Base-by-base conservation (phyloP, 2,888 invertebrate genomes). In the Dasypolia templi region DNA sequence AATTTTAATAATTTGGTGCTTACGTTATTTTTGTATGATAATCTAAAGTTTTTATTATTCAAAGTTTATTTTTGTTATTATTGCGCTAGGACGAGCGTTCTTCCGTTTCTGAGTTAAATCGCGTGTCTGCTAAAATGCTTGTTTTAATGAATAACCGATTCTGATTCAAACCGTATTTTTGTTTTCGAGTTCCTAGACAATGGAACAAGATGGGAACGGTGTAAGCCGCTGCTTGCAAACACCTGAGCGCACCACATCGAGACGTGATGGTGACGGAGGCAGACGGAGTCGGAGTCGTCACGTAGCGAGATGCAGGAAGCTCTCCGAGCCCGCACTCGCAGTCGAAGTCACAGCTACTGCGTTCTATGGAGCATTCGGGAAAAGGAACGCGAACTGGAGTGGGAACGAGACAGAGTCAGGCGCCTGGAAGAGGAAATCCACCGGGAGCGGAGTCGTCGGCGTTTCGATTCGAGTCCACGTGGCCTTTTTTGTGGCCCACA, bases 391-490 rank as follows among this genome's bases (percentile, higher is more conserved):
- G n/a, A 56, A 19, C 26, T 56, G 56, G 56, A 56, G 39, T 22
- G 19, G 5, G 56, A 67, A 42, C 56, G 55, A 42, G 66, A 56
- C 26, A 39, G 56, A 39, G 56, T 44, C 29, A 39, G 56, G 42
- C 44, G 14, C 42, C 56, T 67, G 56, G 55, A 67, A 44, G 19
- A 42, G 22, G 66, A 56, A 29, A 39, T 56, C 26, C 39, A 53
- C 65, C 35, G 53, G n/a, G 53, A 65, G 65, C 64, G 64, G 39
- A 64, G 64, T 14, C 64, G 32, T 17, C 14, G 51, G 51, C 64
- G 51, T n/a, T n/a, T n/a, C 51, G n/a, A n/a, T 51, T 51, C 11
- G 51, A 51, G 42, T 42, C 42, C 42, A 42, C 42, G 42, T 42
- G 14, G 42, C n/a, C n/a, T n/a, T n/a, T n/a, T n/a, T n/a, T n/a